Base-by-base conservation (phyloP, 1,140 invertebrate genomes). In the Laupala kohalensis region DNA sequence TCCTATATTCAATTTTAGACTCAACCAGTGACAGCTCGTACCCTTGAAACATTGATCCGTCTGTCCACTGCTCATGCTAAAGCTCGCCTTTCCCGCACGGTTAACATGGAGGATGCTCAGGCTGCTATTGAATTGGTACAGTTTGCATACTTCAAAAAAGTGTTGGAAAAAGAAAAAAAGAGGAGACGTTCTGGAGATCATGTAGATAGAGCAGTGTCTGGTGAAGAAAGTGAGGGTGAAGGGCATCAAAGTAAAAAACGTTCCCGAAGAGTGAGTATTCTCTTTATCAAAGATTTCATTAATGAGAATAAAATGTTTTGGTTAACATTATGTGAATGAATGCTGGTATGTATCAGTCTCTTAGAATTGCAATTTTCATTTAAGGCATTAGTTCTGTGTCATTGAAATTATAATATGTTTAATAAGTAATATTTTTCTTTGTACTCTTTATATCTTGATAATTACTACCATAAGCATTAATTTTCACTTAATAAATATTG, bases 21-120 rank as follows among this genome's bases (percentile, higher is more conserved):
- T 0, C 96, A 98, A 83, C 97, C 97, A 29, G 91, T 99, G 19
- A 99, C 98, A 1, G 94, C 96, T n/a, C 89, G 98, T 80, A 92
- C 94, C 0, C 81, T 99, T 74, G 98, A 99, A 85, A 99, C 97
- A 0, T 83, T 99, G 74, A 99, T 99, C 80, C 95, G 98, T 81
- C 83, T 99, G 70, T 86, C 97, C 0, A 99, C 97, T 0, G 97
- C 98, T n/a, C 96, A 99, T 84, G 97, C 98, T 5, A 97, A 98
- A 79, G 91, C 93, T 26, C 85, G 97, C 62, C 85, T 99, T 71
- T 95, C 93, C 29, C 92, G 90, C 75, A 87, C 84, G 19, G 90
- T 99, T 3, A 89, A 89, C 13, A 81, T 85, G 0, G 86, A 90
- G 27, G 98, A 99, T 84, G 96, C 97, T 0, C 82, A 90, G 71